phyloP scores from a whole-genome alignment of 2,888 invertebrate genomes.

The Ischnus inquisitorius region DNA sequence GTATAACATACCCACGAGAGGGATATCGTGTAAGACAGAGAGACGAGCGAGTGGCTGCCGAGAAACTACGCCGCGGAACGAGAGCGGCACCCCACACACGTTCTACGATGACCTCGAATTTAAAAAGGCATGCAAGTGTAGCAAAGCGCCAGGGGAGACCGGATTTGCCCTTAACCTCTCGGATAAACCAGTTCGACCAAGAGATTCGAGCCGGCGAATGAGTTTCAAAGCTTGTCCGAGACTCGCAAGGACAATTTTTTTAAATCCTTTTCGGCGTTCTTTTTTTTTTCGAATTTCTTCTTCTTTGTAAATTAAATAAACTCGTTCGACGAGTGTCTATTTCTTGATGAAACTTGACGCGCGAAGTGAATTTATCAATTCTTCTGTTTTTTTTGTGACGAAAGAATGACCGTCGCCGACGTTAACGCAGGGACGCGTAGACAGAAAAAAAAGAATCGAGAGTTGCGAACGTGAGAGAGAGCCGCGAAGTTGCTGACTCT shows the following conservation, averaged over 20 bases:
- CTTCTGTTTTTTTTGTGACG: background rate
- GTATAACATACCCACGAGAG: background rate
- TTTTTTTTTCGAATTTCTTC: background rate
- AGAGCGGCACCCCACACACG: constrained; percentile 23
- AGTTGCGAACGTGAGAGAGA: constrained; percentile 66
- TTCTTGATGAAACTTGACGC: background rate
- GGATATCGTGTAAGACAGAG: constrained; percentile 27
- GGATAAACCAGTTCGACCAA: constrained; percentile 28
- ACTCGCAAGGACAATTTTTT: background rate
- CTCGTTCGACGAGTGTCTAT: background rate
- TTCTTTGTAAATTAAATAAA: background rate
- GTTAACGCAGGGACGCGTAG: background rate
- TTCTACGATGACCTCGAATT: constrained; percentile 47
- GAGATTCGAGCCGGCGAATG: background rate
- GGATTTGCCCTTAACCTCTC: constrained; percentile 49
- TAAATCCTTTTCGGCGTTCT: background rate
- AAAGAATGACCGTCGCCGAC: background rate
- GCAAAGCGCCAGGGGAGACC: constrained; percentile 14
- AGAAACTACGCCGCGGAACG: constrained; percentile 40
- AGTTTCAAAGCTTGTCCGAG: background rate
- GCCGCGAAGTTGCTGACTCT: constrained; percentile 52
- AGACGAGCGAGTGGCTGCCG: constrained; percentile 19
- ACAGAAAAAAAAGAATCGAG: background rate
- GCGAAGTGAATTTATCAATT: background rate
- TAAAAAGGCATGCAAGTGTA: constrained; percentile 44